Percentiles rank a stretch among this genome's conserved stretches.
Evolutionary conservation across 2,113 vertebrate genomes (phyloP).

Genomic region (Marmota monax): DNA sequence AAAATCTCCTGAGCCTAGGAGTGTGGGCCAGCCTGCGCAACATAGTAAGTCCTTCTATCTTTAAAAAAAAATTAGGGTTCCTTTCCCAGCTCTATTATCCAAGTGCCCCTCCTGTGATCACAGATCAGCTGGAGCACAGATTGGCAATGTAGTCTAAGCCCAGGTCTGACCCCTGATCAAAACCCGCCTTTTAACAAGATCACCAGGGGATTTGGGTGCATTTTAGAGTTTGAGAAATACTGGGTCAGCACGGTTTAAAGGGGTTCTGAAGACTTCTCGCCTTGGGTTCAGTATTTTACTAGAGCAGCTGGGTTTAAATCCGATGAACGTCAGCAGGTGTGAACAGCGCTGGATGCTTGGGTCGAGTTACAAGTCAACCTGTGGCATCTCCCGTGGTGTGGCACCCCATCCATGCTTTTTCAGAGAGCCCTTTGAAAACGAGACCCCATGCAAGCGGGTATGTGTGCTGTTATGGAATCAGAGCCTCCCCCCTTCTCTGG

Average conservation of each 20-base stretch:
- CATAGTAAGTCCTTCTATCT: neutral
- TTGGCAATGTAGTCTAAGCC: neutral
- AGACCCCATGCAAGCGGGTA: neutral
- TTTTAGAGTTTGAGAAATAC: neutral
- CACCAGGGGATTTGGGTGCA: neutral
- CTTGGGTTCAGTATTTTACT: neutral
- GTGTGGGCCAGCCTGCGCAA: neutral
- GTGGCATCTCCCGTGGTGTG: neutral
- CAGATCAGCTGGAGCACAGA: neutral
- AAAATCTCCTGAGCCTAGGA: neutral
- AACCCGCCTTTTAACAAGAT: neutral
- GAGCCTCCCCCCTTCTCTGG: constrained; percentile 18
- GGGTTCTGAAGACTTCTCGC: neutral
- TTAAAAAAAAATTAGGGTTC: neutral
- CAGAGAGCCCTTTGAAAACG: constrained; percentile 55
- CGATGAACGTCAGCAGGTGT: neutral
- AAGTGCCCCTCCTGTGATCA: neutral
- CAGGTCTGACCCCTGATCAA: neutral
- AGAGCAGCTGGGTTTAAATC: constrained; percentile 25
- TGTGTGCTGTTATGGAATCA: neutral
- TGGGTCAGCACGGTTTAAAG: neutral
- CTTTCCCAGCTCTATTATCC: neutral
- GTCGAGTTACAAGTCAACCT: neutral
- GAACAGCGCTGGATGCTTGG: neutral
- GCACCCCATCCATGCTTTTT: neutral